Percentiles rank a stretch among this genome's conserved stretches.
Conservation (phyloP, 1,140 invertebrate genomes). For the Nephotettix cincticeps region DNA sequence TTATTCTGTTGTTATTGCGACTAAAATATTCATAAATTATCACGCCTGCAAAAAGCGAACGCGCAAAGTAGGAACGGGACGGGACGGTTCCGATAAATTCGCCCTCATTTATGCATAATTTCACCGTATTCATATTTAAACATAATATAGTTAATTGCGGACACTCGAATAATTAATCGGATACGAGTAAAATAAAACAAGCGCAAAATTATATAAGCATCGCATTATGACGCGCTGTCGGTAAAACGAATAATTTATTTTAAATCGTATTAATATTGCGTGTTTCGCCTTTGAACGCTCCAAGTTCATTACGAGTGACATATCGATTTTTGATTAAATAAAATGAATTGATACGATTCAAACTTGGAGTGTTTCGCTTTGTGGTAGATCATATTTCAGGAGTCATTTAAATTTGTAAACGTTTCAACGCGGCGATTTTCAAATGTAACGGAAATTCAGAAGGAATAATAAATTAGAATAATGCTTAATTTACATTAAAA, state of each 20-base stretch:
- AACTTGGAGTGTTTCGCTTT: neutral
- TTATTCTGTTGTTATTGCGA: conserved; percentile 18
- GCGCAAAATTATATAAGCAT: neutral
- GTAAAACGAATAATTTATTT: conserved; percentile 19
- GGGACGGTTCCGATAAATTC: neutral
- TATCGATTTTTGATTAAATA: conserved; percentile 14
- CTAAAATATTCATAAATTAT: conserved; percentile 23
- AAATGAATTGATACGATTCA: neutral
- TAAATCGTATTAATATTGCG: conserved; percentile 7
- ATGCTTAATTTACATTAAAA: too few relatives aligned
- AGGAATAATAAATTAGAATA: too few relatives aligned
- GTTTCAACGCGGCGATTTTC: too few relatives aligned
- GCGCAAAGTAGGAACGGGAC: neutral
- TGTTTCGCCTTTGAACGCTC: conserved; percentile 7
- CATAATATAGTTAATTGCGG: conserved; percentile 19
- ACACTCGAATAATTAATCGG: conserved; percentile 10
- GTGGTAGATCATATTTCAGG: too few relatives aligned
- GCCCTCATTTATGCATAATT: neutral
- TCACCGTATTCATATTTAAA: conserved; percentile 13
- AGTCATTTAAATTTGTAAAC: too few relatives aligned
- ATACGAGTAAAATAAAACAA: neutral
- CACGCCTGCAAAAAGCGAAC: conserved; percentile 1
- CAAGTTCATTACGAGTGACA: conserved; percentile 8
- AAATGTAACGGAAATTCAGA: too few relatives aligned
- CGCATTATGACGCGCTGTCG: neutral